Evolutionary conservation across 2,888 invertebrate species (phyloP), one percentile per base, ranked within the genome.

Genomic region (Drosophila emarginata): DNA sequence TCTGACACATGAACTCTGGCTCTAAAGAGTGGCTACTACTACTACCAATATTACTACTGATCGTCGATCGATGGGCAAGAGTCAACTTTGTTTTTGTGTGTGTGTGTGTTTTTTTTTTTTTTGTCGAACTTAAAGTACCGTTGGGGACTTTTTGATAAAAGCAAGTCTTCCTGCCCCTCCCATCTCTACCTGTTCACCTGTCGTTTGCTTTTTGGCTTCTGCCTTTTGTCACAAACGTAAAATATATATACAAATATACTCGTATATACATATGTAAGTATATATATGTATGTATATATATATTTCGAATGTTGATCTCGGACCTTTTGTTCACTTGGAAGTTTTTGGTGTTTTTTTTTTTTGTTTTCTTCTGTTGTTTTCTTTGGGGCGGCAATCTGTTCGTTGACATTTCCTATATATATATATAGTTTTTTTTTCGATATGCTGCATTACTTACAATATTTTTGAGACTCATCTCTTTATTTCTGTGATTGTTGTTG

Each of bases 1-100:
- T 63, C 65, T 80, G 81, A 75, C 87, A 80, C 74, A 71, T 86
- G 87, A 82, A 82, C 87, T 82, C 73, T 83, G 75, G 54, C 67
- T 59, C 54, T 64, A 40, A 32, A 28, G 70, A 63, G 70, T 63
- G 71, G 62, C 51, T 39, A 64, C 45, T 21, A 61, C 61, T 54
- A 67, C 59, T 28, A 14, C 11, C 50, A 6, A 39, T 39, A 61
- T n/a, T 26, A 39, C 28, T 28, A 18, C 45, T 21, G 21, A 45
- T 18, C 45, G 45, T 9, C 45, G 45, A 45, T 45, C 21, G 21
- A 11, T 37, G 26, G 39, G 18, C 54, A 36, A 36, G 54, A 18
- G 54, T 15, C 6, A 54, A 36, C 32, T 54, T 36, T 57, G 56
- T 56, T 18, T 56, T 61, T 32, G 32, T 32, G 5, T 26, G 26